Evolutionary conservation across 1,140 invertebrate species (phyloP).

Genomic region (Mizuhopecten yessoensis): DNA sequence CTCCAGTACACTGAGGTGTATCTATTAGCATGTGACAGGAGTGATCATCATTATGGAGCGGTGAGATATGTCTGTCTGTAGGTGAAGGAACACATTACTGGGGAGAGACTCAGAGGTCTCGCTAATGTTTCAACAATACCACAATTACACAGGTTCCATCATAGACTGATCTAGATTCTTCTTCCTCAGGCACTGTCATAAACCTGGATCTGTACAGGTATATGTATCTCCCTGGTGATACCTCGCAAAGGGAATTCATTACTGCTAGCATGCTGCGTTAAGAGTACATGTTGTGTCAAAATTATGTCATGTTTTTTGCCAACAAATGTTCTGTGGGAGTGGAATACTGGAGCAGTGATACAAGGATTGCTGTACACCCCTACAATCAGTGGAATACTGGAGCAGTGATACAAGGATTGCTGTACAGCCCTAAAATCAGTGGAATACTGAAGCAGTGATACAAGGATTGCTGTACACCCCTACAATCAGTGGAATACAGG

Average conservation of each 20-base stretch:
- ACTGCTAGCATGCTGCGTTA: background rate
- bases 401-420: too few relatives aligned
- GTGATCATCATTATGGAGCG: background rate
- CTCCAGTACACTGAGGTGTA: background rate
- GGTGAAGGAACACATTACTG: background rate
- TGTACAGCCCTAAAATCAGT: too few relatives aligned
- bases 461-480: background rate
- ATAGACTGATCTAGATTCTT: background rate
- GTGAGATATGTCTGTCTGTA: background rate
- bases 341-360: background rate
- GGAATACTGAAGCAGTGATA: background rate
- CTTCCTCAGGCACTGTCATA: background rate
- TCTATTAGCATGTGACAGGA: slow-evolving; percentile 15
- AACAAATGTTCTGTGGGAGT: background rate
- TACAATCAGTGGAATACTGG: too few relatives aligned
- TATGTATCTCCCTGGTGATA: background rate
- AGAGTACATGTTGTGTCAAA: slow-evolving; percentile 36
- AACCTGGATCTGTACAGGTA: background rate
- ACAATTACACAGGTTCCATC: background rate
- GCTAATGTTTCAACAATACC: background rate
- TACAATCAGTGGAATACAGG: background rate
- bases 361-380: too few relatives aligned
- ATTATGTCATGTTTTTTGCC: background rate
- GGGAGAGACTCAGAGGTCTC: background rate
- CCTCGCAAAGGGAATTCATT: background rate